phyloP scores from a whole-genome alignment of 2,888 invertebrate genomes.

The Pharmacophagus antenor region DNA sequence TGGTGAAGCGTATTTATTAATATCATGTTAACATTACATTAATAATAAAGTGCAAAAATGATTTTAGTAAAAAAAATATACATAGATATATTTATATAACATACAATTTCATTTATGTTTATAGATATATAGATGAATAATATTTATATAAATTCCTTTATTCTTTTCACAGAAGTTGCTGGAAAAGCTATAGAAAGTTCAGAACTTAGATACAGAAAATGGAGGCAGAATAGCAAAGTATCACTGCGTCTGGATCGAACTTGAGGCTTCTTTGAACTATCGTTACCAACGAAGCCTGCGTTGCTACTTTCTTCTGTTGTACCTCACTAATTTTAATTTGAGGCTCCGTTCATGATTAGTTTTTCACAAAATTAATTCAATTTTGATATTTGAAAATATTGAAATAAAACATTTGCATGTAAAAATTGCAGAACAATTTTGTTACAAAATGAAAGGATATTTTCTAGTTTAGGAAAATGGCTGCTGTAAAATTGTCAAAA shows the following conservation, averaged over 20 bases:
- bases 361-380: not conserved
- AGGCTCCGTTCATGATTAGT: not conserved
- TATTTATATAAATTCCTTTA: not conserved
- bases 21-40: no score
- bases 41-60: no score
- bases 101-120: no score
- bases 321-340: not conserved
- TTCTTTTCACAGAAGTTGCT: constrained; percentile 11
- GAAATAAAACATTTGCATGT: no score
- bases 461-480: no score
- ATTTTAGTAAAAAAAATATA: no score
- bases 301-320: constrained; percentile 11
- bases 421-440: no score
- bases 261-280: constrained; percentile 16
- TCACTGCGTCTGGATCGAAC: constrained; percentile 10
- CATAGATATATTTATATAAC: no score
- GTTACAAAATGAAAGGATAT: no score
- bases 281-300: not conserved
- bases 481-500: no score
- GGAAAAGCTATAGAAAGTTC: constrained; percentile 12
- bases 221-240: constrained; percentile 20
- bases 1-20: no score
- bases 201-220: constrained; percentile 18
- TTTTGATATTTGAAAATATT: not conserved
- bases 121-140: not conserved